Percentiles rank a stretch among this genome's conserved stretches.
These are phyloP conservation scores for Pelobates cultripes DNA, from an alignment of 2,797 vertebrate species.

Conservation along the genomic window DNA sequence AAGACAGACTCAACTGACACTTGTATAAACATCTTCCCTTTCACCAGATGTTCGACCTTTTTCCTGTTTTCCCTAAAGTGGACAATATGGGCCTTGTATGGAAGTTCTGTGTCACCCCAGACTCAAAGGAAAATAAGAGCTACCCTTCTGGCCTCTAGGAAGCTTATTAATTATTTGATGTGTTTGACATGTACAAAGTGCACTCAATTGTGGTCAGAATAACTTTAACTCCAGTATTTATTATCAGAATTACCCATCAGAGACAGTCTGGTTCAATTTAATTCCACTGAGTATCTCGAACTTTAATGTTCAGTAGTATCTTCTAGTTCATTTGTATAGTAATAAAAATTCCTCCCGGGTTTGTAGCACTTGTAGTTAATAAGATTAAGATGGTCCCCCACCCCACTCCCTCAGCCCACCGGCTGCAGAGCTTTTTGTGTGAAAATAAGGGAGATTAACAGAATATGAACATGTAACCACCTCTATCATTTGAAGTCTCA, in stretches of 20 bases:
- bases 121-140: conserved; percentile 28
- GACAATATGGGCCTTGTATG: conserved; percentile 50
- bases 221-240: conserved; percentile 40
- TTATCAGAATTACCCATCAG: conserved; percentile 9
- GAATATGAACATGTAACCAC: too few relatives aligned
- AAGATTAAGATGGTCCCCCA: too few relatives aligned
- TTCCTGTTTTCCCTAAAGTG: conserved; percentile 3
- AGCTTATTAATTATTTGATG: conserved; percentile 18
- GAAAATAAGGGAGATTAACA: too few relatives aligned
- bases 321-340: too few relatives aligned
- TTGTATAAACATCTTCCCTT: conserved; percentile 34
- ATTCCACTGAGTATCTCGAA: too few relatives aligned
- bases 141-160: conserved; percentile 14
- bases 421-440: too few relatives aligned
- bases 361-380: too few relatives aligned
- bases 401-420: too few relatives aligned
- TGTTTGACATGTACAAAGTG: conserved; percentile 15
- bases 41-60: conserved; percentile 18
- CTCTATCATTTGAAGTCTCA: too few relatives aligned
- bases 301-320: too few relatives aligned
- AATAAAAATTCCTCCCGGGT: too few relatives aligned
- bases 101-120: conserved; percentile 15
- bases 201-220: conserved; percentile 2
- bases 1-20: conserved; percentile 28
- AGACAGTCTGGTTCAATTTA: too few relatives aligned